Evolutionary conservation across 1,140 invertebrate species (phyloP).

Genomic region (Leptinotarsa defecta): DNA sequence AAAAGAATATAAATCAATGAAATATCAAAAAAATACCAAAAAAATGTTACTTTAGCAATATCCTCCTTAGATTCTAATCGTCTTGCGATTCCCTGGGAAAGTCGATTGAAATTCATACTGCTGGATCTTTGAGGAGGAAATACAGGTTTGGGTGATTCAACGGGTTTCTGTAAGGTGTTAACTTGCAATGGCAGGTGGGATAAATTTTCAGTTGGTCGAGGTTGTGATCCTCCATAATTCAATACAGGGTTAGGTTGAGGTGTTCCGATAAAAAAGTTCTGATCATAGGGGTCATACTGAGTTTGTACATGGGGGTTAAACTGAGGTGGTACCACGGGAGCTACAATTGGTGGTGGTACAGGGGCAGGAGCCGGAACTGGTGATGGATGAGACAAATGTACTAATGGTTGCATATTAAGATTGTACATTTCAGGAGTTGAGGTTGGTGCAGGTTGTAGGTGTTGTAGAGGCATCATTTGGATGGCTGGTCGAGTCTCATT

Average conservation of each 20-base stretch:
- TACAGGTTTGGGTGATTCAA: not conserved
- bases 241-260: not conserved
- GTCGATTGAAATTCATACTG: not conserved
- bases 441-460: not conserved
- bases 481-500: conserved; percentile 39
- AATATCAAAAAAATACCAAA: not conserved
- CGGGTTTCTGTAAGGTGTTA: not conserved
- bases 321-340: conserved; percentile 7
- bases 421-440: not conserved
- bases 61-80: conserved; percentile 14
- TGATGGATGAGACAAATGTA: not conserved
- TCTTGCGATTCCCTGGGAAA: not conserved
- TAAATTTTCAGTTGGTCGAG: not conserved
- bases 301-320: not conserved
- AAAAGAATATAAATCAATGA: conserved; percentile 24
- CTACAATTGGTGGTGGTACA: conserved; percentile 10
- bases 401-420: not conserved
- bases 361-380: conserved; percentile 22
- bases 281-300: conserved; percentile 33
- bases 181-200: not conserved
- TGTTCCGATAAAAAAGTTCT: conserved; percentile 42
- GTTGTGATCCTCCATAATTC: not conserved
- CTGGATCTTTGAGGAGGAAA: not conserved
- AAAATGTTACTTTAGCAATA: conserved; percentile 30
- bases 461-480: conserved; percentile 5